Base-by-base conservation (phyloP, 2,888 invertebrate species). In the Agrotis ipsilon region DNA sequence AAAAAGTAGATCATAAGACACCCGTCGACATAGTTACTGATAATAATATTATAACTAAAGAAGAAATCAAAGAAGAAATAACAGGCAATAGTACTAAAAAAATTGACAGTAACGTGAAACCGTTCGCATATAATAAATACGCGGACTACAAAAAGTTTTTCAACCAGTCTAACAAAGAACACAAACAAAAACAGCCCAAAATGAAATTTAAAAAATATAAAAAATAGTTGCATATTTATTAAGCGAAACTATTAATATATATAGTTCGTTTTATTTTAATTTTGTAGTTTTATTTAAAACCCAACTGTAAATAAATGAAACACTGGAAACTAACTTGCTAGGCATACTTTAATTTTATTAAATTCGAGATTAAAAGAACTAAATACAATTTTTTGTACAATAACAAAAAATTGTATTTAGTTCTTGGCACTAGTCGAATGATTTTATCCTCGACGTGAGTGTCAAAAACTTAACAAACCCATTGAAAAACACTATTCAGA, bases 101-200 rank as follows among this genome's bases (percentile, higher is more conserved):
- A 69, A 72, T 62, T 4, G 84, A 87, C 4, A 70, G 39, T 5
- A 82, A 83, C 57, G 80, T 86, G 0, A 89, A 89, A 67, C 87
- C 90, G 0, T 91, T 79, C 75, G 82, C 82, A 24, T 94, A 94
- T 75, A 92, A 92, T 75, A 92, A 92, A 71, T 91, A 91, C 61
- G 86, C 87, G 0, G 90, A 94, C 76, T 94, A 93, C 74, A 92
- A 85, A 68, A 94, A 92, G 87, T 94, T 94, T 73, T 89, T 87
- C 70, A 90, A 90, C 57, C 90, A 91, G 4, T 71, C 86, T 16
- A 89, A 89, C 65, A 92, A 91, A 78, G 81, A 87, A 65, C 89
- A 86, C 76, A 93, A 87, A 75, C 90, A 87, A 74, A 93, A 91
- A 73, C 88, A 92, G 67, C 85, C 88, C 13, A 93, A 93, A 79